Percentiles rank a stretch among this genome's conserved stretches.
phyloP scores from a whole-genome alignment of 2,888 invertebrate species.

The Lochmaea crataegi region DNA sequence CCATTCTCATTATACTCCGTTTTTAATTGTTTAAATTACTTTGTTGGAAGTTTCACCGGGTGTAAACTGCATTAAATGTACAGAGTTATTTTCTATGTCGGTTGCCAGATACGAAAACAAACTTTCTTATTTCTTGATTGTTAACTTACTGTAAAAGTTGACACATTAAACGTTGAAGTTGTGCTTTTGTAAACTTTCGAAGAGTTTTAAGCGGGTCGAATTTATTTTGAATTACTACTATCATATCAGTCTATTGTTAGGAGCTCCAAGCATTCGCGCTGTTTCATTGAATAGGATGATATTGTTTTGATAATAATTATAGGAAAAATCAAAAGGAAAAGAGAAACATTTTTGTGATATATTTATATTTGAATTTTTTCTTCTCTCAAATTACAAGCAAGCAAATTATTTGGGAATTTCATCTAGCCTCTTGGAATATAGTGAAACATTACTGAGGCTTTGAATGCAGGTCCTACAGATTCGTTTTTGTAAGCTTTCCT shows the following conservation, averaged over 20 bases:
- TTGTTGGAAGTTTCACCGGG: constrained; percentile 35
- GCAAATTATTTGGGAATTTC: too few species aligned
- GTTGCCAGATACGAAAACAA: constrained; percentile 20
- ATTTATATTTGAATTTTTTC: too few species aligned
- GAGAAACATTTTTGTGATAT: too few species aligned
- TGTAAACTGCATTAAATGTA: constrained; percentile 35
- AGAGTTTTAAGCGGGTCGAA: background rate
- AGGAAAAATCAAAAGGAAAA: too few species aligned
- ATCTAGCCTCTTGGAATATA: too few species aligned
- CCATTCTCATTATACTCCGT: constrained; percentile 30
- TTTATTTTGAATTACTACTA: background rate
- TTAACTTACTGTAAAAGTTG: constrained; percentile 25
- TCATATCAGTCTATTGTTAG: background rate
- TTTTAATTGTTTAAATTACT: constrained; percentile 39
- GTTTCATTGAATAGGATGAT: background rate
- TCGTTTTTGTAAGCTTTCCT: background rate
- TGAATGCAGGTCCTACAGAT: background rate
- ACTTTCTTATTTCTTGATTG: constrained; percentile 26
- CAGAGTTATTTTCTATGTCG: constrained; percentile 24
- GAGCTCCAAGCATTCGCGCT: background rate
- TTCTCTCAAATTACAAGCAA: too few species aligned
- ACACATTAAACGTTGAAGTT: constrained; percentile 14
- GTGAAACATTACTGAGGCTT: too few species aligned
- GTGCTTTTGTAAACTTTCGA: constrained; percentile 8
- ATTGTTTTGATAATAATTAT: too few species aligned